phyloP scores from a whole-genome alignment of 2,113 vertebrate genomes.

The Recurvirostra avosetta region DNA sequence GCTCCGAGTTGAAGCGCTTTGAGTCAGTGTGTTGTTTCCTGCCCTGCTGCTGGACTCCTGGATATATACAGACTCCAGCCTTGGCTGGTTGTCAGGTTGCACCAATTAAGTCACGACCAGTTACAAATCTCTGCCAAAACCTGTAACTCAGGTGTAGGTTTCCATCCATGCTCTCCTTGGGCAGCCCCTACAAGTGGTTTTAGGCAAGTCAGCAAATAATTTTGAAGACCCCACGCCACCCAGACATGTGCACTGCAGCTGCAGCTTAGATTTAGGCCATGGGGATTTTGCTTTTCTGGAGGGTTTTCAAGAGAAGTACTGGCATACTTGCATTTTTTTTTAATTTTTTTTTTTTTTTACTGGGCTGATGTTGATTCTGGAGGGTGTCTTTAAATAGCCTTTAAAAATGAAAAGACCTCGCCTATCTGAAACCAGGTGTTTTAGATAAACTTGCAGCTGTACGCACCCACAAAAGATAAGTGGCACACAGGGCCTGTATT shows the following conservation, averaged over 20 bases:
- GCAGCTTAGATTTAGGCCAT: not conserved
- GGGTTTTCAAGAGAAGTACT: not conserved
- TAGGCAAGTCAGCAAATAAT: not conserved
- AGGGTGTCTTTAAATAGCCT: not conserved
- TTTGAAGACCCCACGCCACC: not conserved
- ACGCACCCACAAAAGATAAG: not conserved
- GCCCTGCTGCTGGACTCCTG: not conserved
- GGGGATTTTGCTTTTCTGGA: not conserved
- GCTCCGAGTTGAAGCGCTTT: not conserved
- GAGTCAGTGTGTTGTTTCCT: not conserved
- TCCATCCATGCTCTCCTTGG: not conserved
- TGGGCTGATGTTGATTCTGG: not conserved
- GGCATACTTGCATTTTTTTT: not conserved
- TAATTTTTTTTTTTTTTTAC: not conserved
- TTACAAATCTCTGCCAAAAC: not conserved
- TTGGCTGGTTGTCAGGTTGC: not conserved
- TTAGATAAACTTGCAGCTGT: not conserved
- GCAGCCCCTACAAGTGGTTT: not conserved
- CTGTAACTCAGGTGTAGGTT: accelerated
- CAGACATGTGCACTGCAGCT: not conserved
- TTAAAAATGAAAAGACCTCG: not conserved
- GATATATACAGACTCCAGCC: not conserved
- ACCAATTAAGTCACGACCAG: not conserved
- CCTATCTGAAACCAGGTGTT: not conserved
- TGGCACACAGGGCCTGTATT: accelerated